A percentile compares a stretch with the other conserved stretches of the same genome.
Conservation (phyloP, 2,888 invertebrate genomes). For the Limnephilus rhombicus region DNA sequence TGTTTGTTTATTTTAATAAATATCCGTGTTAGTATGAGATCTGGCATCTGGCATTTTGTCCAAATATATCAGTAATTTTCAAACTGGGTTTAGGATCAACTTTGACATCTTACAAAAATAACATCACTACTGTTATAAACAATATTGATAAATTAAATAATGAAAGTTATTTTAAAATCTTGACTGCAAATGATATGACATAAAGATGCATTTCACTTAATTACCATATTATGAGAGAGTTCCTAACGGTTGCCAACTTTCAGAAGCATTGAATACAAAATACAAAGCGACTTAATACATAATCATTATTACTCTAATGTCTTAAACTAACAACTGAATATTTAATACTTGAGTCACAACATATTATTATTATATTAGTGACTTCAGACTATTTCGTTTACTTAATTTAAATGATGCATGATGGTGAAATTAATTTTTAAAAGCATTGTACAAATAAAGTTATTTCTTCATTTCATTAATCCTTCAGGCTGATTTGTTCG, state of each 20-base stretch:
- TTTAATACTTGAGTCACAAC: neutral
- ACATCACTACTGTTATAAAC: neutral
- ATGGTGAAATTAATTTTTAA: neutral
- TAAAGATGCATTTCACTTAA: neutral
- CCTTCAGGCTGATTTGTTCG: too few relatives aligned
- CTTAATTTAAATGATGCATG: neutral
- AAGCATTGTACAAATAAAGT: neutral
- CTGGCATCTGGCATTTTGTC: neutral
- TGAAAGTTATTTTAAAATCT: neutral
- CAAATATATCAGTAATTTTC: neutral
- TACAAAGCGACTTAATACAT: neutral
- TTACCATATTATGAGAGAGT: neutral
- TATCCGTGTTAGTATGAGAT: too few relatives aligned
- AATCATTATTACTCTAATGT: neutral
- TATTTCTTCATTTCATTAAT: neutral
- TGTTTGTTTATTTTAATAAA: too few relatives aligned
- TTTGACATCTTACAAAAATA: neutral
- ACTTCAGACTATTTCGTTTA: neutral
- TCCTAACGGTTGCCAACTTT: neutral
- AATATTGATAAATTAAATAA: neutral
- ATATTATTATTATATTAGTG: neutral
- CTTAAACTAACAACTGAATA: neutral
- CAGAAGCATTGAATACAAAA: neutral
- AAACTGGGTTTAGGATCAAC: too few relatives aligned
- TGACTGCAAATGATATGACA: neutral